Conservation (phyloP, 1,140 invertebrate genomes). For the Adoxophyes honmai region DNA sequence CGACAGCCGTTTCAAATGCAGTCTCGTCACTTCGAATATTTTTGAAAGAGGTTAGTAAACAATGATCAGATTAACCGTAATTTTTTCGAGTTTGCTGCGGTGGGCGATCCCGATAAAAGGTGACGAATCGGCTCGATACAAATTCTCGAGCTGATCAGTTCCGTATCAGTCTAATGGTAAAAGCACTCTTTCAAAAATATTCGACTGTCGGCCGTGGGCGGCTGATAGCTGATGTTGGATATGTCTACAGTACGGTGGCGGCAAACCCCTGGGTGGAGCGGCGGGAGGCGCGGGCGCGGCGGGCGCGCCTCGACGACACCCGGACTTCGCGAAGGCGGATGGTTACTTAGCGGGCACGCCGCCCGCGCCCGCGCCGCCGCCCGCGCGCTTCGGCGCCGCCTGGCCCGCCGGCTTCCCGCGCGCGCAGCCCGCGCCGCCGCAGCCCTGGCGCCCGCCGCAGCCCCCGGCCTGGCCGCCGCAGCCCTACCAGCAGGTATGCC, state of each 20-base stretch:
- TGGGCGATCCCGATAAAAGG: too few relatives aligned
- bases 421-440: constrained; percentile 38
- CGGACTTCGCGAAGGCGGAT: constrained; percentile 89
- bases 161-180: too few relatives aligned
- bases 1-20: neutral
- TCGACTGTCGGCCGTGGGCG: neutral
- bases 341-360: constrained; percentile 51
- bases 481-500: constrained; percentile 22
- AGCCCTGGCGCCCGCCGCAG: constrained; percentile 53
- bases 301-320: constrained; percentile 87
- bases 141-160: too few relatives aligned
- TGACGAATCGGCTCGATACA: too few relatives aligned
- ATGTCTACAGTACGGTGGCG: constrained; percentile 44
- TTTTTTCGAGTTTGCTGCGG: too few relatives aligned
- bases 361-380: constrained; percentile 30
- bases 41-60: too few relatives aligned
- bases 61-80: too few relatives aligned
- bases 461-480: constrained; percentile 41
- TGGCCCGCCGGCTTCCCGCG: constrained; percentile 50
- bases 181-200: neutral
- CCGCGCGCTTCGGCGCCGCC: constrained; percentile 42
- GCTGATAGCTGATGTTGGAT: too few relatives aligned
- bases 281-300: constrained; percentile 56
- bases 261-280: constrained; percentile 29
- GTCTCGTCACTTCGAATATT: too few relatives aligned